Base-by-base conservation (phyloP, 2,113 vertebrate genomes). In the Myotis yumanensis region DNA sequence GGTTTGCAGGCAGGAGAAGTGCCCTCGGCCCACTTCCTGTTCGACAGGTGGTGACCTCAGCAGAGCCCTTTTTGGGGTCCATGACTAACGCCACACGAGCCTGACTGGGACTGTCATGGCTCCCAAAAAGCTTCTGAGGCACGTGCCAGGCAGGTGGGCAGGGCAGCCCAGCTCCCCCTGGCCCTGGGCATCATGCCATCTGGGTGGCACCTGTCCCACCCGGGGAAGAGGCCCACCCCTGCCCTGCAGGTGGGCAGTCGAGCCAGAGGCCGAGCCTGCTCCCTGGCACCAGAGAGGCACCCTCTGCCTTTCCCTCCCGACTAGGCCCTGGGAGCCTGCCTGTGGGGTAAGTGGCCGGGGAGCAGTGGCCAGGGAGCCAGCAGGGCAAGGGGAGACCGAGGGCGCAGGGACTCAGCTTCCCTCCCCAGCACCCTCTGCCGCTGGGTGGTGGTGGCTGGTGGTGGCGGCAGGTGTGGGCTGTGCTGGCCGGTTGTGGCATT, bases 31-130 rank as follows among this genome's bases (percentile, higher is more conserved):
- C n/a, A 15, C 51, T 95, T 91, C 93, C 87, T 85, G 51, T 40
- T 23, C 90, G 81, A 89, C 96, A 88, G 79, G 82, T 94, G 90
- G 69, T 59, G 46, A 0, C 75, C 68, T 83, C 22, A 82, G 52
- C 81, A 83, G 92, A 83, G 77, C 43, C 79, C 69, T 86, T 28
- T 84, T 69, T 91, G 76, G 59, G 95, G 64, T 40, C 68, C n/a
- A 77, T 90, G 88, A 95, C 77, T 69, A 37, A 93, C 51, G 87
- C 51, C 25, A 66, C 30, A 37, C 4, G 35, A 25, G 32, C 40
- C 8, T 71, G 75, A 22, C 51, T 28, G 73, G 37, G 62, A 59
- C 76, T 46, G 15, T 51, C 35, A 20, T 22, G 75, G 40, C 15
- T 81, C 77, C 62, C 68, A 72, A 10, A 76, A 59, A 40, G 37